Evolutionary conservation across 2,797 vertebrate genomes (phyloP).

Genomic region (Halcyon badia): DNA sequence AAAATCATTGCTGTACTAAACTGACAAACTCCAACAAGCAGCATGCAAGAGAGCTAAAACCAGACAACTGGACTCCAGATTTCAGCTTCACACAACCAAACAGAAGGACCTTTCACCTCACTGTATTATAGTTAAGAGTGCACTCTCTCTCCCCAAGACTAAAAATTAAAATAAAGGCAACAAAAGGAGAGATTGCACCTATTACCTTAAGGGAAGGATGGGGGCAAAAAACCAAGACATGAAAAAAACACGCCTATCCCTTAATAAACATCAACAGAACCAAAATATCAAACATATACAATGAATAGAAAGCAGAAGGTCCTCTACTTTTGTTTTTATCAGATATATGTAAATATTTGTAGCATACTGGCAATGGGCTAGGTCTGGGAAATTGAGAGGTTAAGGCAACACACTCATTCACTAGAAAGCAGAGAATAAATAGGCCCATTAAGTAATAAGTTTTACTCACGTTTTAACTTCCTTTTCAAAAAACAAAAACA

Average conservation of each 20-base stretch:
- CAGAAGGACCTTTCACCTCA: neutral
- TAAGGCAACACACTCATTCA: neutral
- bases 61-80: neutral
- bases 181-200: neutral
- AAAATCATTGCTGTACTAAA: neutral
- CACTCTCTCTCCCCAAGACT: neutral
- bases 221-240: neutral
- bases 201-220: neutral
- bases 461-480: neutral
- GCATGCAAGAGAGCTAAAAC: neutral
- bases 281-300: neutral
- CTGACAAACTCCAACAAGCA: neutral
- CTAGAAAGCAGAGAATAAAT: neutral
- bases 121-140: neutral
- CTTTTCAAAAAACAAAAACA: neutral
- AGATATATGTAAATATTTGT: neutral
- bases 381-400: neutral
- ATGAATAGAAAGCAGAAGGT: neutral
- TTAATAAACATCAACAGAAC: neutral
- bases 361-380: neutral
- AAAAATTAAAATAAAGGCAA: neutral
- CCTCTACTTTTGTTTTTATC: neutral
- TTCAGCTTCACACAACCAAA: neutral
- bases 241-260: neutral
- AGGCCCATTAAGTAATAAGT: neutral